Percentiles rank a stretch among this genome's conserved stretches.
Evolutionary conservation across 2,113 vertebrate species (phyloP).

Genomic region (Pluvialis apricaria): DNA sequence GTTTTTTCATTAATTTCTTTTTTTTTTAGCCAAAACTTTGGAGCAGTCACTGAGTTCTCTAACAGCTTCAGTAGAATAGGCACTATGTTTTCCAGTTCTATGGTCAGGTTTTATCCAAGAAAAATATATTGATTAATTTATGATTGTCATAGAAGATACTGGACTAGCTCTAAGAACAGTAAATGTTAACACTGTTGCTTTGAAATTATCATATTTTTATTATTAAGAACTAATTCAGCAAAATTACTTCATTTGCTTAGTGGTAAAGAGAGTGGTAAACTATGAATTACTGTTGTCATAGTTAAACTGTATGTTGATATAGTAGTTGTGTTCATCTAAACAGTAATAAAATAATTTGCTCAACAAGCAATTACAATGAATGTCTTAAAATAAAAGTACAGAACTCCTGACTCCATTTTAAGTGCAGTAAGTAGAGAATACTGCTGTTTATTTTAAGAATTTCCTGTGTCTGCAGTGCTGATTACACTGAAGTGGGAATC

Average conservation of each 20-base stretch:
- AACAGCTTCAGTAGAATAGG: not conserved
- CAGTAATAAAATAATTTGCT: not conserved
- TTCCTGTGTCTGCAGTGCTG: conserved; percentile 5
- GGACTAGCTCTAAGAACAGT: not conserved
- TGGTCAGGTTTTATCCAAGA: not conserved
- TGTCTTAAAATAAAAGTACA: not conserved
- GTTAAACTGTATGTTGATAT: not conserved
- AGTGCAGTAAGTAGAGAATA: not conserved
- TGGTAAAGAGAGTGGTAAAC: not conserved
- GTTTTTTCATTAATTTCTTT: not conserved
- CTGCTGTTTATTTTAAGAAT: conserved; percentile 38
- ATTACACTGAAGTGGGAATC: conserved; percentile 26
- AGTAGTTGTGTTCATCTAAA: not conserved
- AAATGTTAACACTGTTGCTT: not conserved
- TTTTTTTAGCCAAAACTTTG: not conserved
- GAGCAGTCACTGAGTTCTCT: not conserved
- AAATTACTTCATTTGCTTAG: not conserved
- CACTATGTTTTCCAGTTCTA: not conserved
- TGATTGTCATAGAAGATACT: not conserved
- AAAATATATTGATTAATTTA: not conserved
- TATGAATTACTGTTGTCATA: not conserved
- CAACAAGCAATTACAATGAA: not conserved
- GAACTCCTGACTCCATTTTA: not conserved
- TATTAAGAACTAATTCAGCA: not conserved
- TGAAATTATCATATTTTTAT: not conserved